A percentile compares a stretch with the other conserved stretches of the same genome.
Evolutionary conservation across 2,888 invertebrate genomes (phyloP).

Genomic region (Drosophila neoperkinsi): DNA sequence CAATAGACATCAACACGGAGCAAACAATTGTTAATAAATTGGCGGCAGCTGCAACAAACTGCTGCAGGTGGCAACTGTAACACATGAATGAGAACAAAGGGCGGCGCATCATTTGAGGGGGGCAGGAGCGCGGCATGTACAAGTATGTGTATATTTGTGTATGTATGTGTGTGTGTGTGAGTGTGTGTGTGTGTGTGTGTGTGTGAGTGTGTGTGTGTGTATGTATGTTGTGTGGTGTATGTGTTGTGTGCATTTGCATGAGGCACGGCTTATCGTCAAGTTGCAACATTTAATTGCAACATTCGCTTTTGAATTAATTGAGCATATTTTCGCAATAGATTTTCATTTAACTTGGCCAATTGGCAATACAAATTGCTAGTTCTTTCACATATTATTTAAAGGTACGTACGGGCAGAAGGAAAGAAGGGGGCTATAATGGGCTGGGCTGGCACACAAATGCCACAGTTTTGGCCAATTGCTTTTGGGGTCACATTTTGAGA

Average conservation of each 20-base stretch:
- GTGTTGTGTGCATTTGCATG: constrained; percentile 49
- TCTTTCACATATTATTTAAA: constrained; percentile 9
- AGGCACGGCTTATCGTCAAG: constrained; percentile 55
- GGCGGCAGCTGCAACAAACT: constrained; percentile 43
- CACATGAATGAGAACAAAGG: constrained; percentile 33
- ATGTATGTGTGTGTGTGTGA: no score
- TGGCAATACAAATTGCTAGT: constrained; percentile 27
- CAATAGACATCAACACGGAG: constrained; percentile 80
- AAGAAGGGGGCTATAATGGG: not conserved
- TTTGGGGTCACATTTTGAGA: constrained; percentile 1
- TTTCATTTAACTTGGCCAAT: constrained; percentile 30
- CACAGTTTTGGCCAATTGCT: not conserved
- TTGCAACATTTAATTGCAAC: constrained; percentile 33
- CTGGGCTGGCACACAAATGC: not conserved
- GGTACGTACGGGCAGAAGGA: constrained; percentile 7
- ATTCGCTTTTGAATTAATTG: constrained; percentile 51
- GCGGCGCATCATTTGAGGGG: constrained; percentile 3
- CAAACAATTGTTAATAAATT: constrained; percentile 47
- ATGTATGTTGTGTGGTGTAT: constrained; percentile 16
- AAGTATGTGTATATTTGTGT: constrained; percentile 16
- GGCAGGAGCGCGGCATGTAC: constrained; percentile 42
- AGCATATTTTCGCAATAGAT: constrained; percentile 39
- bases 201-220: constrained; percentile 20
- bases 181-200: constrained; percentile 7
- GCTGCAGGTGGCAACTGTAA: constrained; percentile 52